Evolutionary conservation across 2,888 invertebrate species (phyloP).

Genomic region (Halictus quadricinctus): DNA sequence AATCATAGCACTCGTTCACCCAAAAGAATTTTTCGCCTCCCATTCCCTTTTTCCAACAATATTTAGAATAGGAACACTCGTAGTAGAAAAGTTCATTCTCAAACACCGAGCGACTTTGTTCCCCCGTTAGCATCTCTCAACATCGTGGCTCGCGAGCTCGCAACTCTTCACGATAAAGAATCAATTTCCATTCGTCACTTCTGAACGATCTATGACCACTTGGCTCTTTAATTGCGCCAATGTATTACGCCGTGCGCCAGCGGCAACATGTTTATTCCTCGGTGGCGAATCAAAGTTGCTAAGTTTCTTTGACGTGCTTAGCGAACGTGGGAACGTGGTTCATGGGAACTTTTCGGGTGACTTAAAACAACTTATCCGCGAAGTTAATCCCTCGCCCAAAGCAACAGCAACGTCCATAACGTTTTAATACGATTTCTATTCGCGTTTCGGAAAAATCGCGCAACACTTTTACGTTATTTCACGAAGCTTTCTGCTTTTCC

Average conservation of each 20-base stretch:
- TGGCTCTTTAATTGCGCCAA: not conserved
- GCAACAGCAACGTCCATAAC: not conserved
- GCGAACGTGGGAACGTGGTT: not conserved
- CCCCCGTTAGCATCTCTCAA: not conserved
- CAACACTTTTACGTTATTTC: not conserved
- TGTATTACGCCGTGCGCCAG: not conserved
- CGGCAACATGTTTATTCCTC: not conserved
- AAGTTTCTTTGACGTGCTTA: not conserved
- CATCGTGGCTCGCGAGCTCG: not conserved
- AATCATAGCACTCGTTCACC: not conserved
- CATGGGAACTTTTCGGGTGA: not conserved
- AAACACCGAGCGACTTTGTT: not conserved
- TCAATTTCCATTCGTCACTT: not conserved
- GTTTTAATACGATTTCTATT: not conserved
- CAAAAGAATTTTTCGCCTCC: not conserved
- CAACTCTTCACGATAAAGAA: not conserved
- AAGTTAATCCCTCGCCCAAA: not conserved
- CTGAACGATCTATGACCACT: not conserved
- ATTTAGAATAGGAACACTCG: not conserved
- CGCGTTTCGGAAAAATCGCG: conserved; percentile 25
- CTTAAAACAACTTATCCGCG: not conserved
- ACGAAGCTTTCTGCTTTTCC: not conserved
- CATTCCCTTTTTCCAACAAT: not conserved
- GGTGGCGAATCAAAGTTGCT: not conserved
- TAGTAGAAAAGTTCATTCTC: not conserved